A percentile compares a stretch with the other conserved stretches of the same genome.
Evolutionary conservation across 1,140 invertebrate species (phyloP).

Genomic region (Augochlora pura): DNA sequence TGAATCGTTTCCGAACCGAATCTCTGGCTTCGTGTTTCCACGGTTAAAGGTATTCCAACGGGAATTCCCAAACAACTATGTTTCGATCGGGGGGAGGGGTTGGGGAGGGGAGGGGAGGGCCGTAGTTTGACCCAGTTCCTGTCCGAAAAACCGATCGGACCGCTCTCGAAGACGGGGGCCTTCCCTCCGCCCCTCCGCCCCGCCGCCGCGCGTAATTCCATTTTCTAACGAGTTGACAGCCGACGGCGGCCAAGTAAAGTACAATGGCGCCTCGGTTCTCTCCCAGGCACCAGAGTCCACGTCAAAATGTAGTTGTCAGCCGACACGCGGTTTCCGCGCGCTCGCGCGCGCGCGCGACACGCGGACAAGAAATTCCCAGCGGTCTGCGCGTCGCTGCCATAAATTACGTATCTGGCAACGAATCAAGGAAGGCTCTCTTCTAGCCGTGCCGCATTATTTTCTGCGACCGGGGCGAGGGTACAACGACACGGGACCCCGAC

Average conservation of each 20-base stretch:
- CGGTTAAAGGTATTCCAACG: neutral
- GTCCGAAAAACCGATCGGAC: no score
- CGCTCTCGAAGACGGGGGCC: no score
- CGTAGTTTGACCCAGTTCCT: no score
- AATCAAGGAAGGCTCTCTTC: constrained; percentile 53
- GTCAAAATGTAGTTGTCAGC: constrained; percentile 43
- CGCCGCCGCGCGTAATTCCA: neutral
- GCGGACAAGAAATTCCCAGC: constrained; percentile 38
- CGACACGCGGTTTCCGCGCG: constrained; percentile 21
- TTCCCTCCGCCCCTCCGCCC: no score
- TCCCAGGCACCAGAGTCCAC: neutral
- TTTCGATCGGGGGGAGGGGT: no score
- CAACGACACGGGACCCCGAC: constrained; percentile 38
- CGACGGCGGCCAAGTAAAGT: neutral
- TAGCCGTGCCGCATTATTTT: constrained; percentile 59
- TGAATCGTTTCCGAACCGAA: constrained; percentile 10
- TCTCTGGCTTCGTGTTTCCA: neutral
- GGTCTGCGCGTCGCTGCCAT: constrained; percentile 33
- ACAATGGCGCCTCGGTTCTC: neutral
- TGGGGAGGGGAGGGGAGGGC: no score
- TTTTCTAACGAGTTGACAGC: neutral
- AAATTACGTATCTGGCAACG: constrained; percentile 62
- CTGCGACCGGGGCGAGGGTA: constrained; percentile 30
- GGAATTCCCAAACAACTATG: no score
- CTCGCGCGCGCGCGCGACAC: no score